These are phyloP conservation scores for Drosophila suboccidentalis DNA, from an alignment of 2,888 invertebrate species.

Conservation along the genomic window DNA sequence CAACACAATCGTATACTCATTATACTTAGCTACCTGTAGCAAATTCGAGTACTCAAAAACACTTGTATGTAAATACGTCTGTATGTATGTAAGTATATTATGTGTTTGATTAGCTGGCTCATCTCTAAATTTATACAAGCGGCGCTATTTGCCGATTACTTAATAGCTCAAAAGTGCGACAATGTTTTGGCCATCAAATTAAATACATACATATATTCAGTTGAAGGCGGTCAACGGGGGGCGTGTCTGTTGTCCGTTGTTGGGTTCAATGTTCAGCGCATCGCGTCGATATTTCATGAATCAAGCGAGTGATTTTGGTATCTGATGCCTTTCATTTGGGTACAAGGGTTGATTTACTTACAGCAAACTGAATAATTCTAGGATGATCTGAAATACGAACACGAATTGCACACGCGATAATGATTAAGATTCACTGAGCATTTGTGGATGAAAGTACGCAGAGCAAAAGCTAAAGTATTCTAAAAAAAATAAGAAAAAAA, in stretches of 20 bases:
- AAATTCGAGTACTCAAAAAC: conserved; percentile 12
- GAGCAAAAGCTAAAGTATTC: neutral
- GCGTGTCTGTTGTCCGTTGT: conserved; percentile 39
- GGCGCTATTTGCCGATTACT: conserved; percentile 68
- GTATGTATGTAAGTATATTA: conserved; percentile 1
- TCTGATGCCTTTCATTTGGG: conserved; percentile 45
- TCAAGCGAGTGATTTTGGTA: conserved; percentile 80
- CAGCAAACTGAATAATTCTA: conserved; percentile 3
- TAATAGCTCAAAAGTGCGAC: conserved; percentile 73
- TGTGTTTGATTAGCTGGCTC: conserved; percentile 49
- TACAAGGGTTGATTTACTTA: conserved; percentile 24
- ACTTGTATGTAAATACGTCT: conserved; percentile 8
- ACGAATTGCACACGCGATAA: conserved; percentile 1
- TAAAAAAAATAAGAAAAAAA: neutral
- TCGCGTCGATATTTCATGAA: conserved; percentile 79
- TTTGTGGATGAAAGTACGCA: neutral
- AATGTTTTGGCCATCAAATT: conserved; percentile 35
- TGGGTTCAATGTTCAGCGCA: conserved; percentile 50
- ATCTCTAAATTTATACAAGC: conserved; percentile 60
- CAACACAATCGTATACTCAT: conserved; percentile 1
- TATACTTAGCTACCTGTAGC: conserved; percentile 36
- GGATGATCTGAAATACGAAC: neutral
- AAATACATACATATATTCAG: conserved; percentile 31
- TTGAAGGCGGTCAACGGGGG: conserved; percentile 28
- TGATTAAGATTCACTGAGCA: neutral